Evolutionary conservation across 2,113 vertebrate species (phyloP), one percentile per base, ranked within the genome.

Genomic region (Siphamia tubifer): DNA sequence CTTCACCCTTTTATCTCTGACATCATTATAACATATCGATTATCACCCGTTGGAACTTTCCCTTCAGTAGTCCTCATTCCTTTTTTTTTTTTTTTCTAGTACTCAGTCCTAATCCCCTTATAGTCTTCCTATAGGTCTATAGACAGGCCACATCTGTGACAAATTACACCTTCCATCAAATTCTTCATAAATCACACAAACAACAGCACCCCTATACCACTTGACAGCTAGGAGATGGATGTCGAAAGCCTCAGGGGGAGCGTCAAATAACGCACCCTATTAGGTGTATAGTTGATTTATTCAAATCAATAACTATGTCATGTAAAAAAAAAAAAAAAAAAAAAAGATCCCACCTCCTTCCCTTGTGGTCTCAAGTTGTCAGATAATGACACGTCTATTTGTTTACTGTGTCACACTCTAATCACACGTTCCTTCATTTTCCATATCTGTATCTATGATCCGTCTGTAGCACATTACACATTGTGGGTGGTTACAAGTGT

Each of bases 211-310:
- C 58, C 32, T 35, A 48, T 75, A 77, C 70, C 83, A 2, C 74
- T 84, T 91, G 93, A 94, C 86, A 92, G 91, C 87, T 87, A 82
- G 87, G 88, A 93, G 94, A 94, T 88, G 92, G 93, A 94, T 93
- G 79, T 85, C 64, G 73, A 81, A 76, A 89, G 88, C 89, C 83
- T 75, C 74, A 69, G 9, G 74, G 5, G 72, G 79, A 92, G 83
- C 34, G 68, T 40, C 64, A 83, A 91, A 93, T 89, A 87, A 87
- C 70, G 68, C 77, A 66, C 60, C 53, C 84, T 84, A 91, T 90
- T 92, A 85, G 89, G 77, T 84, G 43, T 38, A 16, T 47, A 64
- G 51, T 54, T 55, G 68, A 86, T 67, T 83, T 92, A 87, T 92
- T 89, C 74, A 87, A 90, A 90, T 91, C 89, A 68, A 92, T 92